Evolutionary conservation across 1,140 invertebrate genomes (phyloP).

Genomic region (Elymnias hypermnestra): DNA sequence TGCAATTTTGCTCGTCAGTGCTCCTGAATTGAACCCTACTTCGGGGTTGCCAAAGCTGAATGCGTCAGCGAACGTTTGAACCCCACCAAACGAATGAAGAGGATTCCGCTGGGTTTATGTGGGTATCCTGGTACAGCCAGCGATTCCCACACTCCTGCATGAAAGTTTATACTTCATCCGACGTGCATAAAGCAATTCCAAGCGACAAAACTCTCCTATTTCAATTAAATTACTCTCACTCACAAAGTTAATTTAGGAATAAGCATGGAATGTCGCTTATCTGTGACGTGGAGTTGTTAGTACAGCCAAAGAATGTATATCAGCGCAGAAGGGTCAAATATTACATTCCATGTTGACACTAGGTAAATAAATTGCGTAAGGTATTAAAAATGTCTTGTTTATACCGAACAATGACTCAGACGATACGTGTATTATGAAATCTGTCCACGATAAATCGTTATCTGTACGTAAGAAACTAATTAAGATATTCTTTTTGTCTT

Average conservation of each 20-base stretch:
- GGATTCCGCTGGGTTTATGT: no score
- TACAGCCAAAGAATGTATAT: conserved; percentile 6
- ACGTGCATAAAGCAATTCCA: no score
- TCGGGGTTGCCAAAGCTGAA: no score
- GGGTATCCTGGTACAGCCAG: no score
- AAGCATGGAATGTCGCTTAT: conserved; percentile 3
- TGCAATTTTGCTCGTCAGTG: no score
- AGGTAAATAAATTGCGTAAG: conserved; percentile 28
- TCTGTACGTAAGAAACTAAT: neutral
- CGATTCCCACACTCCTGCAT: no score
- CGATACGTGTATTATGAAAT: neutral
- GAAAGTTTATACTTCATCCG: no score
- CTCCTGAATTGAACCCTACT: no score
- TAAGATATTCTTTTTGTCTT: neutral
- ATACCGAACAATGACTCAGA: neutral
- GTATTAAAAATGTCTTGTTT: conserved; percentile 26
- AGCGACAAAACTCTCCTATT: no score
- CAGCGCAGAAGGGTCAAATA: neutral
- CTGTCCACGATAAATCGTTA: neutral
- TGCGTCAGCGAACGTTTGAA: no score
- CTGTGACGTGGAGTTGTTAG: conserved; percentile 11
- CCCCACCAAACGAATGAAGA: no score
- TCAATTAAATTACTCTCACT: no score
- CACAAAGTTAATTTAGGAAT: neutral
- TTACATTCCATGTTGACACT: conserved; percentile 6